Base-by-base conservation (phyloP, 2,888 invertebrate genomes). In the Drosophila neoperkinsi region DNA sequence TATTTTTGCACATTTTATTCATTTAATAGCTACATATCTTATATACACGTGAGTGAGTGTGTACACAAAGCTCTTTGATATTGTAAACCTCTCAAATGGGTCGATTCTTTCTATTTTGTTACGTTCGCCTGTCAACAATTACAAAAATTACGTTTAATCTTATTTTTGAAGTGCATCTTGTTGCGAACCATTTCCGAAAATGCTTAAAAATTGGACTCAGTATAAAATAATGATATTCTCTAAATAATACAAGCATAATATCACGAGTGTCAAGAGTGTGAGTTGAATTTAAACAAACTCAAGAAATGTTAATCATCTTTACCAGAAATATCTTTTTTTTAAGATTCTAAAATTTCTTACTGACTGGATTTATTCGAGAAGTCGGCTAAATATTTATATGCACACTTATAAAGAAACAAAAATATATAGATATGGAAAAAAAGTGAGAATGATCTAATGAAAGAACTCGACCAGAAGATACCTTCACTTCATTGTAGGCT, bases 11-110 rank as follows among this genome's bases (percentile, higher is more conserved):
- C 49, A 66, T 56, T 63, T 61, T 55, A 51, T 59, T 28, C 60
- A 38, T 18, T 33, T 31, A 34, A 58, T 59, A 59, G 13, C 25
- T 30, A 30, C 43, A 43, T 73, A 53, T 52, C 49, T 28, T 49
- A 25, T 38, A 30, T 30, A 21, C 18, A 18, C 25, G 21, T 36
- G 28, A 9, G 50, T 38, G 16, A 10, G 34, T 28, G 49, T 34
- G 25, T 21, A 25, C 2, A 16, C 46, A 46, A 46, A 34, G 50
- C n/a, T 57, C 77, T 77, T 77, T 77, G 77, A 77, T 71, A 80
- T 66, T 28, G 65, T n/a, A 61, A 53, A 36, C 59, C 65, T 36
- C 58, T 68, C 58, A 38, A 28, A 61, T 18, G 28, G 38, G 41
- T 43, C 30, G 46, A 41, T 18, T 16, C 36, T 31, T 50, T 36